These are phyloP conservation scores for Falcaria lacertinaria DNA, from an alignment of 2,888 invertebrate species.

Conservation along the genomic window DNA sequence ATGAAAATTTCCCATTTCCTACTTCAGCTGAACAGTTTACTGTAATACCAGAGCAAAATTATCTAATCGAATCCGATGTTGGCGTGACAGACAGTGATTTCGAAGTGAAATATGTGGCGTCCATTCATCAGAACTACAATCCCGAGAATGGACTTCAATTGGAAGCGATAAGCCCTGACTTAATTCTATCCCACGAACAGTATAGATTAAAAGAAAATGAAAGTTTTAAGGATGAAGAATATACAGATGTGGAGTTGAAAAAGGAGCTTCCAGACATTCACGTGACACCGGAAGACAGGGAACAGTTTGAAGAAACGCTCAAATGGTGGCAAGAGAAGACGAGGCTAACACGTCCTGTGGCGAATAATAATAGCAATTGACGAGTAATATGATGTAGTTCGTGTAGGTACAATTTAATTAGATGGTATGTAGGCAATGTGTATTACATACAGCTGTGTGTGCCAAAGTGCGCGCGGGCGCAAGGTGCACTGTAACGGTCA, in stretches of 20 bases:
- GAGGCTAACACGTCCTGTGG: slow-evolving; percentile 46
- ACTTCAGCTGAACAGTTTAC: slow-evolving; percentile 73
- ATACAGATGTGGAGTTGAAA: slow-evolving; percentile 69
- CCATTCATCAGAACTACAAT: slow-evolving; percentile 47
- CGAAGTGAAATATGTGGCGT: slow-evolving; percentile 71
- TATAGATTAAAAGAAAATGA: slow-evolving; percentile 63
- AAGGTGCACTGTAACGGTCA: slow-evolving; percentile 74
- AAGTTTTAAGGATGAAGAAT: slow-evolving; percentile 58
- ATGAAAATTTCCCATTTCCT: slow-evolving; percentile 73
- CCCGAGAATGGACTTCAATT: slow-evolving; percentile 41
- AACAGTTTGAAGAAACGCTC: slow-evolving; percentile 72
- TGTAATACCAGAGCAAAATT: slow-evolving; percentile 70
- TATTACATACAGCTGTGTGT: slow-evolving; percentile 71
- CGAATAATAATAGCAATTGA: slow-evolving; percentile 20
- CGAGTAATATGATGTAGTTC: slow-evolving; percentile 14
- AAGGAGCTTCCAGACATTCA: slow-evolving; percentile 71
- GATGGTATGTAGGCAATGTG: slow-evolving; percentile 31
- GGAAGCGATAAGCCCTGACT: slow-evolving; percentile 50
- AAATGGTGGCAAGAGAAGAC: slow-evolving; percentile 78
- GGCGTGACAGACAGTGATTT: slow-evolving; percentile 59
- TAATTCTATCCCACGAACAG: slow-evolving; percentile 48
- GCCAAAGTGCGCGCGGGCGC: slow-evolving; percentile 67
- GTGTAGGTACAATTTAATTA: slow-evolving; percentile 27
- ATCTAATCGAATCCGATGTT: slow-evolving; percentile 62
- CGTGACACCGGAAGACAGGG: slow-evolving; percentile 69